Base-by-base conservation (phyloP, 2,888 invertebrate genomes). In the Amphipoea lucens region DNA sequence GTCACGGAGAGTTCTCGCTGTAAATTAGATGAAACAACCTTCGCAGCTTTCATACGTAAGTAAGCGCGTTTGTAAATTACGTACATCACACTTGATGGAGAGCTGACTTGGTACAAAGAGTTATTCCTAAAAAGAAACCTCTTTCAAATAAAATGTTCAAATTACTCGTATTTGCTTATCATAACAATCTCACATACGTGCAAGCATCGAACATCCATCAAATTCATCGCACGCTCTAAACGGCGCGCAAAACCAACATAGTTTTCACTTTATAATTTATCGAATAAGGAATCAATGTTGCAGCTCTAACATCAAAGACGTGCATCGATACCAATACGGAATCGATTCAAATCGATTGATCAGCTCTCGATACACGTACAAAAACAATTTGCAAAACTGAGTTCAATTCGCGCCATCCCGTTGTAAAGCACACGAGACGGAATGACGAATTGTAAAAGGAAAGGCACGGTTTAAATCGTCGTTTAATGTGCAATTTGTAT, bases 371-470 rank as follows among this genome's bases (percentile, higher is more conserved):
- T 77, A 86, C 95, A 95, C 96, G 95, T 95, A 87, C 83, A 72
- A 88, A 89, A 92, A 90, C 95, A 92, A 95, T 96, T 95, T 95
- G 94, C 94, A 90, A 94, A 93, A 93, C 93, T 91, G 92, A 92
- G 81, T 91, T 93, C 92, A 93, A 95, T 94, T 92, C 93, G 83
- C 91, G 83, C 93, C 95, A 94, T 95, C 94, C 95, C 95, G 95
- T 94, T 94, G 94, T 94, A 92, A 94, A 94, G 91, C 90, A 92
- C 92, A 92, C 92, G 91, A 90, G 90, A 89, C 91, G 89, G 94
- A 96, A 96, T 96, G 96, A 96, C 94, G 92, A 95, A 96, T 96
- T 93, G 94, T 92, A 94, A 96, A 96, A 95, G 96, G 96, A 96
- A 96, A 95, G 94, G 93, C 93, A 90, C 90, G 92, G 91, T 93